Evolutionary conservation across 2,113 vertebrate species (phyloP), one percentile per base, ranked within the genome.

Genomic region (Colius striatus): DNA sequence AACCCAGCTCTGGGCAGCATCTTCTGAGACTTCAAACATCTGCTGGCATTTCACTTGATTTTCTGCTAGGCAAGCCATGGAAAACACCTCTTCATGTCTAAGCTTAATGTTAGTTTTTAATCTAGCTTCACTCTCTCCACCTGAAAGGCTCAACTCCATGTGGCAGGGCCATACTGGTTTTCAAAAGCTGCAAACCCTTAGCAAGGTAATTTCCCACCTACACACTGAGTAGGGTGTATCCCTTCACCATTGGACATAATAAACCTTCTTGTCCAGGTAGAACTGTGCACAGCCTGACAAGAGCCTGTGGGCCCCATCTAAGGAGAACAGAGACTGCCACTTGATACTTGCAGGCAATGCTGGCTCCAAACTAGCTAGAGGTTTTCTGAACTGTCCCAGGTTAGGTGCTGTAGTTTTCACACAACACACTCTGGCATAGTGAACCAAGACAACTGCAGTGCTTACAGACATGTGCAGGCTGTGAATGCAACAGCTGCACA

Each of bases 201-300:
- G 34, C 53, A 65, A 51, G 71, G 75, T 23, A 61, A 50, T 22
- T 30, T 45, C 13, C 26, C 4, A 3, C 16, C 26, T 18, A 26
- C 78, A 54, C 1, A 1, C 6, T 0, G 2, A 43, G 19, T 3
- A 41, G 38, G 38, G 38, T 41, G 38, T 41, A 41, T 41, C 38
- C 38, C 38, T 51, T 63, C 34, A 57, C 29, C 2, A 1, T 6
- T n/a, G 41, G 48, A 27, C 0, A 0, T 2, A 4, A 11, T 9
- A 3, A 60, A 22, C 51, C 87, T 65, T 25, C 26, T 4, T 41
- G 32, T 57, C 27, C 32, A 70, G 67, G 6, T 27, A 26, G 34
- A 4, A 71, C 29, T 0, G 0, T 1, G 0, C 17, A 34, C 26
- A 72, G 36, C 30, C 57, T 51, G 48, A 54, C 8, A 66, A 76